Evolutionary conservation across 2,888 invertebrate genomes (phyloP).

Genomic region (Hyposoter didymator): DNA sequence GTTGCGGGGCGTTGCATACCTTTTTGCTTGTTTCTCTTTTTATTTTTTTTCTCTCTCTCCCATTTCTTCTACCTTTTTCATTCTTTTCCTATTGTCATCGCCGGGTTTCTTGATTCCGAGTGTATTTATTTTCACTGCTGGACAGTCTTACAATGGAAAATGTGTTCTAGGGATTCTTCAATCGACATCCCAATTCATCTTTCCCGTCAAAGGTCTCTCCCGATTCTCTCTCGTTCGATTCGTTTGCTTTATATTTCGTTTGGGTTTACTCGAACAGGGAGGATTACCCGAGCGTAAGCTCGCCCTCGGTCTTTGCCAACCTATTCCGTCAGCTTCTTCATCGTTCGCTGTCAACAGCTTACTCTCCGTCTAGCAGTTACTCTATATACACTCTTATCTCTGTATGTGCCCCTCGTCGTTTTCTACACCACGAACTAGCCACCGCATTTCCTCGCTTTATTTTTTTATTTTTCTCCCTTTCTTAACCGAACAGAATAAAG

Average conservation of each 20-base stretch:
- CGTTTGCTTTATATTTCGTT: constrained; percentile 35
- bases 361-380: constrained; percentile 26
- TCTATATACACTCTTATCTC: constrained; percentile 21
- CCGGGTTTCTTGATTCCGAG: constrained; percentile 21
- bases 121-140: constrained; percentile 26
- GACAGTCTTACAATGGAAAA: constrained; percentile 19
- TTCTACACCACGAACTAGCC: constrained; percentile 34
- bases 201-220: not conserved
- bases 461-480: constrained; percentile 48
- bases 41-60: constrained; percentile 72
- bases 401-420: constrained; percentile 33
- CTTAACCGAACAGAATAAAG: constrained; percentile 22
- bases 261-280: constrained; percentile 3
- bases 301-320: constrained; percentile 46
- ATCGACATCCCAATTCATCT: constrained; percentile 71
- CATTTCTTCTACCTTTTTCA: constrained; percentile 38
- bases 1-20: constrained; percentile 4
- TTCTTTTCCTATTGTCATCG: constrained; percentile 12
- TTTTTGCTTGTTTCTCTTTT: constrained; percentile 44
- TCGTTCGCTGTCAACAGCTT: constrained; percentile 37
- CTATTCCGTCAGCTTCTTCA: constrained; percentile 51
- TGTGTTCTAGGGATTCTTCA: constrained; percentile 73
- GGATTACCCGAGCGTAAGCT: constrained; percentile 25
- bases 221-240: constrained; percentile 25
- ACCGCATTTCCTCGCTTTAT: constrained; percentile 71